Conservation (phyloP, 1,140 invertebrate species). For the Liolophura sinensis region DNA sequence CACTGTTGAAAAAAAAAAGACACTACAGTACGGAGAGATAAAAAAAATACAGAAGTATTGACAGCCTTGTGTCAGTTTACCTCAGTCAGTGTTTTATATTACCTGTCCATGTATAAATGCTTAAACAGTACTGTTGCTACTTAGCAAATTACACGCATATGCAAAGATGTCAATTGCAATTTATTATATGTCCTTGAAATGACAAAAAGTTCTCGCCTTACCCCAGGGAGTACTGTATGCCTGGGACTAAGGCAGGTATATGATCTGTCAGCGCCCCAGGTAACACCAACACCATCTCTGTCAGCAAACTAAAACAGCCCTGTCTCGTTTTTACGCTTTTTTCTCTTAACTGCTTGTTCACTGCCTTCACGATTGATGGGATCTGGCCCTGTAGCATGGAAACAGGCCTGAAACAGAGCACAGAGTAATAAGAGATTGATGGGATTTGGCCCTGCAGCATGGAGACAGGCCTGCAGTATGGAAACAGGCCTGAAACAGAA, state of each 20-base stretch:
- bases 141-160: no score
- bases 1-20: no score
- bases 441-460: neutral
- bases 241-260: conserved; percentile 82
- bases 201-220: no score
- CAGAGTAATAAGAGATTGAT: conserved; percentile 9
- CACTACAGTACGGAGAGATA: no score
- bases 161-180: no score
- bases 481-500: conserved; percentile 53
- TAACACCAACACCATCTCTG: conserved; percentile 86
- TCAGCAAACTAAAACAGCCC: conserved; percentile 87
- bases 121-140: no score
- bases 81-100: no score
- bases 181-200: no score
- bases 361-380: conserved; percentile 79
- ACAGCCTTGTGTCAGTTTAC: no score
- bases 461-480: no score
- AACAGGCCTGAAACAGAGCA: conserved; percentile 40
- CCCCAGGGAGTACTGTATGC: conserved; percentile 88
- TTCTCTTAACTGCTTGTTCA: conserved; percentile 90
- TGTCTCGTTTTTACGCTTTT: conserved; percentile 93
- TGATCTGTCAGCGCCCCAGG: conserved; percentile 87
- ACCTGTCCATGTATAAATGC: no score
- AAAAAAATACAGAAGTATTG: no score
- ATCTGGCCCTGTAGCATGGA: conserved; percentile 64